phyloP scores from a whole-genome alignment of 2,113 vertebrate species.

The Laticauda colubrina region DNA sequence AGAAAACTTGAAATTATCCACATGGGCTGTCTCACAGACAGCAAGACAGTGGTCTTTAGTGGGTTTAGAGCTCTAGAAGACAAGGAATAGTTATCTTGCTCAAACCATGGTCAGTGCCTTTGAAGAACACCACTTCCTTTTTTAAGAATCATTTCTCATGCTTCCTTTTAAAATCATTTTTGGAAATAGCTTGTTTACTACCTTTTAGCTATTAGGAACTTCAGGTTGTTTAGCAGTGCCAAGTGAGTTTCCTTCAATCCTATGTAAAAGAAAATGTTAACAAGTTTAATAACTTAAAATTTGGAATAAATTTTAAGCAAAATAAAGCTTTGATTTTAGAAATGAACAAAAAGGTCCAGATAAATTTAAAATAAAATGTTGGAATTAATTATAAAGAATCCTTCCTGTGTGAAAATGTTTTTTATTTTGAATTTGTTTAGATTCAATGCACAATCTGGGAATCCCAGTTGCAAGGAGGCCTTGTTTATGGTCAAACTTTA shows the following conservation, averaged over 20 bases:
- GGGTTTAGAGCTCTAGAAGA: background rate
- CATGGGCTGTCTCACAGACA: background rate
- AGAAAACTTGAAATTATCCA: background rate
- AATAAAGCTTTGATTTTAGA: background rate
- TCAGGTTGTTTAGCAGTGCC: background rate
- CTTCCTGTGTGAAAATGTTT: background rate
- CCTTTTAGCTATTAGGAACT: background rate
- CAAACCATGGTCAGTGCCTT: background rate
- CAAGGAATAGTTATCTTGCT: background rate
- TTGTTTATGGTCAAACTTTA: background rate
- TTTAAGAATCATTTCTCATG: background rate
- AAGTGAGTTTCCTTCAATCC: background rate
- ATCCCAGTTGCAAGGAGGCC: background rate
- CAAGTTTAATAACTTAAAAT: background rate
- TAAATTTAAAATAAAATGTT: background rate
- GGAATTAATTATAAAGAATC: background rate
- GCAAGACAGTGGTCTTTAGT: background rate
- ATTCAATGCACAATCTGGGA: too few species aligned
- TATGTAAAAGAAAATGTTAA: background rate
- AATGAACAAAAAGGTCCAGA: background rate
- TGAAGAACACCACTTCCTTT: background rate
- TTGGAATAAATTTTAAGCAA: background rate
- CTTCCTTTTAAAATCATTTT: background rate
- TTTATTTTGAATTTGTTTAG: background rate
- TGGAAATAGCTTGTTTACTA: background rate